Percentiles rank a stretch among this genome's conserved stretches.
These are phyloP conservation scores for Ciconia stormi DNA, from an alignment of 2,113 vertebrate genomes.

Conservation along the genomic window DNA sequence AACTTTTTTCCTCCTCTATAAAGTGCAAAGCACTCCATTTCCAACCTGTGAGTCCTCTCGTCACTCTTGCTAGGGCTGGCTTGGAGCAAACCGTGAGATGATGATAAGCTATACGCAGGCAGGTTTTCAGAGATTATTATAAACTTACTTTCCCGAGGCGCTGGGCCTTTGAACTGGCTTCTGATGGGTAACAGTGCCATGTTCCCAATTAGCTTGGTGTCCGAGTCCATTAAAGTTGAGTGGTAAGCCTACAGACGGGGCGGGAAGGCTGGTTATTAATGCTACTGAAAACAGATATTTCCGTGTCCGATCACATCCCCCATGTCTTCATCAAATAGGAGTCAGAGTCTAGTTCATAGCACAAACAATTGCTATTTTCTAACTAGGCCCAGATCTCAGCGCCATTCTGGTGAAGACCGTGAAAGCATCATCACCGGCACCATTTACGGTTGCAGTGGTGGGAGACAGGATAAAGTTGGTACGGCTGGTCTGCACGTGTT, in stretches of 20 bases:
- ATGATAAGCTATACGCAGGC: background rate
- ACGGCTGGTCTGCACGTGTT: accelerated
- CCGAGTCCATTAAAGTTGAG: slow-evolving; percentile 86
- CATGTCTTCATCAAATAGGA: accelerated
- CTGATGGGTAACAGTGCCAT: slow-evolving; percentile 94
- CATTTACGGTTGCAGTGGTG: accelerated
- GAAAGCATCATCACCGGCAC: background rate
- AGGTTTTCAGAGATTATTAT: background rate
- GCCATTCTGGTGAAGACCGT: background rate
- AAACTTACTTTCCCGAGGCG: slow-evolving; percentile 90
- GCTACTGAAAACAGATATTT: background rate
- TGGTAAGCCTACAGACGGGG: slow-evolving; percentile 87
- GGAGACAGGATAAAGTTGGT: background rate
- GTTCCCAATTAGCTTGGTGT: slow-evolving; percentile 91
- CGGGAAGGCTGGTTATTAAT: background rate
- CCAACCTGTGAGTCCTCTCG: accelerated
- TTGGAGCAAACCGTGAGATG: background rate
- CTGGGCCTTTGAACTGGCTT: slow-evolving; percentile 97
- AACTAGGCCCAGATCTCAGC: background rate
- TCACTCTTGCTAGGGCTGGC: background rate
- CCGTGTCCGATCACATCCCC: accelerated
- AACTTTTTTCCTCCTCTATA: background rate
- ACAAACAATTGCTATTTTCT: background rate
- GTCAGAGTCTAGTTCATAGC: background rate
- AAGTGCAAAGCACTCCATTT: background rate